Conservation (phyloP, 2,888 invertebrate species). For the Calameuta filiformis region DNA sequence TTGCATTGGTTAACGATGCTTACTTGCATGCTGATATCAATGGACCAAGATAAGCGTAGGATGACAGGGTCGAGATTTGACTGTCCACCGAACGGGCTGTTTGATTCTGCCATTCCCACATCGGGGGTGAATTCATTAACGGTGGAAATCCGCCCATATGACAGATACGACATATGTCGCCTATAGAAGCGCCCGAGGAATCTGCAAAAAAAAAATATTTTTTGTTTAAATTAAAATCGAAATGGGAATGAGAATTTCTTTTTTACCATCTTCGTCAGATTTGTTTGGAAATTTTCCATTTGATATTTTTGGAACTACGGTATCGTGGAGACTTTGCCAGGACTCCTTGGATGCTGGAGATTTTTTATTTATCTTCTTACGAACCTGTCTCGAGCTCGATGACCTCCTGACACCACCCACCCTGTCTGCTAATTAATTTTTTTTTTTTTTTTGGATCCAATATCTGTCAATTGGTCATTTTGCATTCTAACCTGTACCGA, state of each 20-base stretch:
- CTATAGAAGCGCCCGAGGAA: constrained; percentile 19
- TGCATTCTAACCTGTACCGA: constrained; percentile 45
- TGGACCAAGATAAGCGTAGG: constrained; percentile 51
- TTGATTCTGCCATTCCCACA: constrained; percentile 41
- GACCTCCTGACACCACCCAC: background rate
- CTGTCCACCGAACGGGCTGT: constrained; percentile 33
- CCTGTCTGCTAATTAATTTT: background rate
- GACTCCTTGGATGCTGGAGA: background rate
- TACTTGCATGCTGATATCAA: constrained; percentile 62
- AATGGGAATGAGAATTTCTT: background rate
- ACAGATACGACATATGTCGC: constrained; percentile 62
- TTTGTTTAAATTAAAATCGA: background rate
- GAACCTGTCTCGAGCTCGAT: background rate
- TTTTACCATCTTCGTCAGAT: background rate
- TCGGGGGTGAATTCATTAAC: constrained; percentile 26
- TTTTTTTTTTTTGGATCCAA: background rate
- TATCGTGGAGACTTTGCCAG: background rate
- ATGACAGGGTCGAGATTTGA: constrained; percentile 43
- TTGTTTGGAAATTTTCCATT: background rate
- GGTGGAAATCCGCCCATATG: constrained; percentile 58
- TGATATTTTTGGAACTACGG: background rate
- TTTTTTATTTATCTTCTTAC: background rate
- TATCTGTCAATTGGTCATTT: background rate
- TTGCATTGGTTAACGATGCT: constrained; percentile 16
- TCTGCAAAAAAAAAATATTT: background rate